These are phyloP conservation scores for Reticulitermes lucifugus DNA, from an alignment of 2,888 invertebrate species.

Conservation along the genomic window DNA sequence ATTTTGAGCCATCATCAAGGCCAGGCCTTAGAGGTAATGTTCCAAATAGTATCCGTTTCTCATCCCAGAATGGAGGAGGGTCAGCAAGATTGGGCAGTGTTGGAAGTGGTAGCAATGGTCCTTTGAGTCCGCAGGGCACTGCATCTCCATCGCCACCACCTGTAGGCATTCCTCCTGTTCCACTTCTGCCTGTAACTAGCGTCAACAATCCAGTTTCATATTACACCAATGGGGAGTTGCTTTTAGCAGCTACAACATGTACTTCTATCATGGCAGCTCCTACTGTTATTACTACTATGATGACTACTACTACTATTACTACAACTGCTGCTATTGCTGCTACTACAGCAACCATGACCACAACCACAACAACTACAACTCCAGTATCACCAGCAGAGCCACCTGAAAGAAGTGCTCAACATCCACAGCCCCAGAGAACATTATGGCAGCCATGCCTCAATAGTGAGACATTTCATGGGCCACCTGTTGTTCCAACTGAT, in stretches of 20 bases:
- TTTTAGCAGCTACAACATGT: background rate
- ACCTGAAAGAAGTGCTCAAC: conserved; percentile 48
- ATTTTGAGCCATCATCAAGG: conserved; percentile 65
- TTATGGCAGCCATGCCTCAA: conserved; percentile 16
- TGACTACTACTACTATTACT: background rate
- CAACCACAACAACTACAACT: conserved; percentile 34
- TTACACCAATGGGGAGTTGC: conserved; percentile 53
- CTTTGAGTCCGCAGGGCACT: conserved; percentile 63
- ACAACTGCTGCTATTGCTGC: background rate
- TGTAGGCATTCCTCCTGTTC: conserved; percentile 59
- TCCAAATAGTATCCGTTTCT: conserved; percentile 51
- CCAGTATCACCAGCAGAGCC: conserved; percentile 30
- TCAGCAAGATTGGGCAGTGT: conserved; percentile 61
- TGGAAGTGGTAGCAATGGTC: conserved; percentile 62
- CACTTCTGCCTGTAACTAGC: conserved; percentile 58
- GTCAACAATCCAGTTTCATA: conserved; percentile 43
- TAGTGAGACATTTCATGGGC: conserved; percentile 34
- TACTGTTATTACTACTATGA: background rate
- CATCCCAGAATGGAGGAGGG: conserved; percentile 60
- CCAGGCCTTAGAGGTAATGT: conserved; percentile 57
- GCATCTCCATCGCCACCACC: conserved; percentile 62
- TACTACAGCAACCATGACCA: background rate
- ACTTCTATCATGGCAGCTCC: background rate
- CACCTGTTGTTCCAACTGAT: conserved; percentile 32
- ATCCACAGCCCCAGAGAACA: conserved; percentile 28